Base-by-base conservation (phyloP, 2,113 vertebrate genomes). In the Tursiops truncatus region DNA sequence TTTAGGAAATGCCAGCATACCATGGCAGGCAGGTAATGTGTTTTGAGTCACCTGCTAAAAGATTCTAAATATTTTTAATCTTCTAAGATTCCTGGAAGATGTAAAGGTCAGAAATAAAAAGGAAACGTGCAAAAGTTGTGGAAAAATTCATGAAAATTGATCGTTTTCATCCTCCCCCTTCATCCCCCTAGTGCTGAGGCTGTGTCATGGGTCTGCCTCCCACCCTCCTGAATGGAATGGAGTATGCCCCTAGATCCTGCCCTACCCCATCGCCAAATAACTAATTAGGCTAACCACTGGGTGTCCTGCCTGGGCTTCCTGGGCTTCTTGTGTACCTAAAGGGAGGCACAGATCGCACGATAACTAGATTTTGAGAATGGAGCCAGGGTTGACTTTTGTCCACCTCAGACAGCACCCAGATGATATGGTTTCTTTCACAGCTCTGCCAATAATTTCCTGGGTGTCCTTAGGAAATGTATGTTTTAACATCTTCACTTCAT, bases 31-130 rank as follows among this genome's bases (percentile, higher is more conserved):
- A 14, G 31, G 41, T 36, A 25, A 58, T 60, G 56, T 68, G 44
- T 36, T 91, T 26, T 53, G 20, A 97, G 82, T 67, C 23, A 89
- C 73, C 79, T 92, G 74, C 74, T 93, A 28, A 31, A 63, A 95
- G 82, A 73, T 7, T 76, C 73, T 82, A 47, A 93, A 91, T 71
- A 63, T 33, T 79, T 82, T 86, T 67, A 74, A 91, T 44, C 38
- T 89, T 89, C 82, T 33, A 63, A 74, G 47, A 76, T 65, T 79
- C 68, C 84, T 77, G 25, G 33, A 21, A 89, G 86, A 85, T 5
- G 28, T 79, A 77, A 65, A 41, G 56, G 53, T 93, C 44, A 60
- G 67, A 88, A 77, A 67, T n/a, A 63, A 81, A 88, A 65, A 90
- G 76, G n/a, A 50, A n/a, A 89, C 76, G 70, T 41, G 8, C n/a